Conservation (phyloP, 2,888 invertebrate genomes). For the Emesis furor region DNA sequence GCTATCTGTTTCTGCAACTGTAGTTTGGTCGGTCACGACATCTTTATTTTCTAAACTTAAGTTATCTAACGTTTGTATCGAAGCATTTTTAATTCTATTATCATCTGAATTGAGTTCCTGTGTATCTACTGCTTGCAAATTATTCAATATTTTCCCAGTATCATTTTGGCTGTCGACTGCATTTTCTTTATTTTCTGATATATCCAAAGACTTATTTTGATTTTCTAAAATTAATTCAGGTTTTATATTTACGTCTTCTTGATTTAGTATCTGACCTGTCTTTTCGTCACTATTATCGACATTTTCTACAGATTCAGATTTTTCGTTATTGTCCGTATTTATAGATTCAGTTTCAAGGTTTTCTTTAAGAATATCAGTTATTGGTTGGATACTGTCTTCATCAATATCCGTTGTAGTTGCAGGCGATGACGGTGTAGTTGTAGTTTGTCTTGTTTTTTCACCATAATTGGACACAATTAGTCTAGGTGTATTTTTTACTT, state of each 20-base stretch:
- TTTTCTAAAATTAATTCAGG: constrained; percentile 20
- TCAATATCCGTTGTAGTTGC: constrained; percentile 76
- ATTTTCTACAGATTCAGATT: not conserved
- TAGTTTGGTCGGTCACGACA: constrained; percentile 38
- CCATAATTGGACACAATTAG: constrained; percentile 84
- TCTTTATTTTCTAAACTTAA: constrained; percentile 33
- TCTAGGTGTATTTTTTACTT: constrained; percentile 77
- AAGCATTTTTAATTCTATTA: not conserved
- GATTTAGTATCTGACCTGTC: not conserved
- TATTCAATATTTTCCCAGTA: not conserved
- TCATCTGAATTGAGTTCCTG: not conserved
- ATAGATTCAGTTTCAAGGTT: constrained; percentile 37
- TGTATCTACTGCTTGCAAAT: not conserved
- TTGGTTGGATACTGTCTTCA: constrained; percentile 75
- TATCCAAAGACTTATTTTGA: constrained; percentile 16
- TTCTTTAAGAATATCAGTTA: constrained; percentile 64
- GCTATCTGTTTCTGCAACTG: constrained; percentile 27
- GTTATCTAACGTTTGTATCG: not conserved
- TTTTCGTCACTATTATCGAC: not conserved
- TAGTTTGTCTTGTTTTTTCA: constrained; percentile 82
- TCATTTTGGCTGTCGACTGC: not conserved
- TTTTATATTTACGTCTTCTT: constrained; percentile 32
- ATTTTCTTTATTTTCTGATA: constrained; percentile 22
- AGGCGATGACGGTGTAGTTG: constrained; percentile 74
- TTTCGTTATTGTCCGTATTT: not conserved